Percentiles rank a stretch among this genome's conserved stretches.
These are phyloP conservation scores for Zygothrica quintamaculata DNA, from an alignment of 2,888 invertebrate genomes.

Conservation along the genomic window DNA sequence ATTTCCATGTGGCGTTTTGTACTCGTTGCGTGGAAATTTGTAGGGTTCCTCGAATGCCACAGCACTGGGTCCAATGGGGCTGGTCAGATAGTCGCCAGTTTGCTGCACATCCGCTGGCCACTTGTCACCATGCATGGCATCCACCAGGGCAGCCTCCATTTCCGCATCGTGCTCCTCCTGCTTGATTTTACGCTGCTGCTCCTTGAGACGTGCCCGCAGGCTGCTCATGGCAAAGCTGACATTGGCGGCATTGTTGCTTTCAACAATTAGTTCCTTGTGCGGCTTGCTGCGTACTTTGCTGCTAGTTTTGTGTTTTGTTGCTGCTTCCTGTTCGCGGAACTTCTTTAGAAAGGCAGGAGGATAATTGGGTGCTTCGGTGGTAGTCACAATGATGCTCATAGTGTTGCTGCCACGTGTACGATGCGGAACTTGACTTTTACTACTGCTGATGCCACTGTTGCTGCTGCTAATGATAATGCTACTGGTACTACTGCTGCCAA, in stretches of 20 bases:
- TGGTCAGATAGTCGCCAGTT: constrained; percentile 63
- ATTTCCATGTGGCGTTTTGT: constrained; percentile 58
- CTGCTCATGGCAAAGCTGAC: constrained; percentile 62
- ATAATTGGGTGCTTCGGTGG: constrained; percentile 81
- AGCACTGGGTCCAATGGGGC: constrained; percentile 71
- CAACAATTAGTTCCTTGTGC: constrained; percentile 44
- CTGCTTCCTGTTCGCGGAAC: constrained; percentile 61
- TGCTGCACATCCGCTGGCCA: constrained; percentile 72
- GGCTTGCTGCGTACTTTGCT: constrained; percentile 45
- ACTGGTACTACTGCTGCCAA: constrained; percentile 25
- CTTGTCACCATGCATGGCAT: constrained; percentile 69
- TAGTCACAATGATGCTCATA: constrained; percentile 36
- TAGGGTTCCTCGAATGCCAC: constrained; percentile 69
- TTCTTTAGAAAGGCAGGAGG: constrained; percentile 76
- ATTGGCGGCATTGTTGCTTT: constrained; percentile 25
- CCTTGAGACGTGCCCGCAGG: constrained; percentile 62
- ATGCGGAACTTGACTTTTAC: not conserved
- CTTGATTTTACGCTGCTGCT: constrained; percentile 50
- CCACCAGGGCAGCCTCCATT: constrained; percentile 48
- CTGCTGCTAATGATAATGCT: constrained; percentile 16
- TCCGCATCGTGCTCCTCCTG: constrained; percentile 57
- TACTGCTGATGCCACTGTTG: constrained; percentile 17
- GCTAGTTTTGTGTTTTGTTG: constrained; percentile 15
- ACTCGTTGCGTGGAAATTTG: constrained; percentile 39
- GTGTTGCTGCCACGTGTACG: not conserved